Evolutionary conservation across 2,113 vertebrate genomes (phyloP).

Genomic region (Chionomys nivalis): DNA sequence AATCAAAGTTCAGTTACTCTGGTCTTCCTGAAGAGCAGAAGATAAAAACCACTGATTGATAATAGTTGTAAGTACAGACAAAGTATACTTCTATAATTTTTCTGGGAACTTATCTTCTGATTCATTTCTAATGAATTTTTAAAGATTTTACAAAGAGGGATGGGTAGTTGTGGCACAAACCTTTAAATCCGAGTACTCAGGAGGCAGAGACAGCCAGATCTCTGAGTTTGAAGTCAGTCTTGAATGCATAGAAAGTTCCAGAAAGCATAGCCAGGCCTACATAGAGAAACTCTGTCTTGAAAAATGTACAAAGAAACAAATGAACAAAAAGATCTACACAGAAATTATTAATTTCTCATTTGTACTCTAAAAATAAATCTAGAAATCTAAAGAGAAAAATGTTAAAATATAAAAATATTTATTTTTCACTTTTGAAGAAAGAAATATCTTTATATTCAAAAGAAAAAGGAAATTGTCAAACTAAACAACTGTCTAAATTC

Average conservation of each 20-base stretch:
- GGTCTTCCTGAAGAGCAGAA: constrained; percentile 85
- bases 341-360: background rate
- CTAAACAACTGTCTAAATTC: constrained; percentile 17
- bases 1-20: constrained; percentile 86
- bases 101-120: constrained; percentile 62
- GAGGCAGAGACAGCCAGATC: background rate
- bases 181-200: background rate
- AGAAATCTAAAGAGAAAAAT: constrained; percentile 84
- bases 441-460: background rate
- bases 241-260: rapidly evolving
- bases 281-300: background rate
- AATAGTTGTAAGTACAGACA: constrained; percentile 82
- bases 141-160: background rate
- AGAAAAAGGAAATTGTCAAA: constrained; percentile 7
- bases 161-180: background rate
- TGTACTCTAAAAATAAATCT: background rate
- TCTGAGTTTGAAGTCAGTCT: background rate
- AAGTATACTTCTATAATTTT: constrained; percentile 74
- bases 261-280: background rate
- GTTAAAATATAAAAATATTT: constrained; percentile 73
- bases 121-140: background rate
- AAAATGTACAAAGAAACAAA: background rate
- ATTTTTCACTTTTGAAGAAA: background rate
- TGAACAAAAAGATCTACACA: background rate
- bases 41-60: constrained; percentile 78